A percentile compares a stretch with the other conserved stretches of the same genome.
These are phyloP conservation scores for Drosophila eugracilis DNA, from an alignment of 1,140 invertebrate species.

Conservation along the genomic window DNA sequence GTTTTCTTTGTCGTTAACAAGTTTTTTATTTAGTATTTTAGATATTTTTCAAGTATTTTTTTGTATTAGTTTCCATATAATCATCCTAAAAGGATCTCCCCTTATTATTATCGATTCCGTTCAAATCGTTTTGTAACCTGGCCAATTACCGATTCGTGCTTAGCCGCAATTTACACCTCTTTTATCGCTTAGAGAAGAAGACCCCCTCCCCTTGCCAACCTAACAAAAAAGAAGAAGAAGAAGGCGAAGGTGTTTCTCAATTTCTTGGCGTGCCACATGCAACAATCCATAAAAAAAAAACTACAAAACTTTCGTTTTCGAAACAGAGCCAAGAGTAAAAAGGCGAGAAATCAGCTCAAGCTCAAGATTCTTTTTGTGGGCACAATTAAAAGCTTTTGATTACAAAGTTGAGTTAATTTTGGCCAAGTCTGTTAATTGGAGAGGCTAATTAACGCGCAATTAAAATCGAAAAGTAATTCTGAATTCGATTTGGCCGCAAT, in stretches of 20 bases:
- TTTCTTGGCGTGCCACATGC: constrained; percentile 66
- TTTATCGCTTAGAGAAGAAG: background rate
- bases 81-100: background rate
- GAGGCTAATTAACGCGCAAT: constrained; percentile 72
- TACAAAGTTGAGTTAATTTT: constrained; percentile 22
- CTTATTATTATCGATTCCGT: constrained; percentile 8
- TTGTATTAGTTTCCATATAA: background rate
- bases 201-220: too few relatives aligned
- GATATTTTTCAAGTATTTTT: too few relatives aligned
- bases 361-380: constrained; percentile 73
- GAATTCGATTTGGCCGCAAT: constrained; percentile 55
- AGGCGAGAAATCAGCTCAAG: constrained; percentile 33
- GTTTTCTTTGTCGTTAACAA: too few relatives aligned
- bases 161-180: constrained; percentile 53
- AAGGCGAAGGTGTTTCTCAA: constrained; percentile 40
- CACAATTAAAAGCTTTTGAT: constrained; percentile 72
- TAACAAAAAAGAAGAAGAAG: too few relatives aligned
- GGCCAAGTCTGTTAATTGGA: constrained; percentile 63
- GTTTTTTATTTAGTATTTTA: too few relatives aligned
- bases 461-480: constrained; percentile 70
- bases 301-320: constrained; percentile 68
- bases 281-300: constrained; percentile 41
- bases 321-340: constrained; percentile 21
- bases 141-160: constrained; percentile 43
- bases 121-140: constrained; percentile 27